phyloP scores from a whole-genome alignment of 2,113 vertebrate species.

The Perognathus longimembris region DNA sequence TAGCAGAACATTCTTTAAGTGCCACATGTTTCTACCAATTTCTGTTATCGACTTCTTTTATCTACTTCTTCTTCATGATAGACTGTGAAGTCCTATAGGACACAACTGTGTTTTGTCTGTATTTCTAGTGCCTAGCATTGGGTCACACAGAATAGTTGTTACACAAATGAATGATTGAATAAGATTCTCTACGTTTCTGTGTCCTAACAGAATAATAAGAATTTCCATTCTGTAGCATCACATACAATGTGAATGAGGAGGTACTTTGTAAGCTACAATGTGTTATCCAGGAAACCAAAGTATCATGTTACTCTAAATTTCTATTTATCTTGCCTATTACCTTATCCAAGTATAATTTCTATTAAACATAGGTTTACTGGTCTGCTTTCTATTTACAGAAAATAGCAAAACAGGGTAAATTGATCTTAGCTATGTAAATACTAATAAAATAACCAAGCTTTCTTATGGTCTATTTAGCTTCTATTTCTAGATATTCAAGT shows the following conservation, averaged over 20 bases:
- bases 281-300: not conserved
- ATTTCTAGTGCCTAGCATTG: not conserved
- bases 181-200: not conserved
- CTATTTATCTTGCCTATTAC: not conserved
- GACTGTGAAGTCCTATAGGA: not conserved
- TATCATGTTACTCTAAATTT: not conserved
- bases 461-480: conserved; percentile 36
- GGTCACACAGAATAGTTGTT: not conserved
- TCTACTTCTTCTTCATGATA: not conserved
- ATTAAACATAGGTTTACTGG: not conserved
- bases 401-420: conserved; percentile 1
- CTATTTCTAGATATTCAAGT: not conserved
- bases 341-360: conserved; percentile 12
- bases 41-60: not conserved
- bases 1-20: not conserved
- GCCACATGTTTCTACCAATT: not conserved
- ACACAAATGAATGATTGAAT: not conserved
- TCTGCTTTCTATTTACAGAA: not conserved
- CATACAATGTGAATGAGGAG: conserved; percentile 29
- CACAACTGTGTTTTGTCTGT: not conserved
- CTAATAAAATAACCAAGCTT: not conserved
- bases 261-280: not conserved
- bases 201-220: too few relatives aligned
- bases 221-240: not conserved
- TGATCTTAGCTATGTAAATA: not conserved